Evolutionary conservation across 2,888 invertebrate species (phyloP), one percentile per base, ranked within the genome.

Genomic region (Leptopilina drosophilae): DNA sequence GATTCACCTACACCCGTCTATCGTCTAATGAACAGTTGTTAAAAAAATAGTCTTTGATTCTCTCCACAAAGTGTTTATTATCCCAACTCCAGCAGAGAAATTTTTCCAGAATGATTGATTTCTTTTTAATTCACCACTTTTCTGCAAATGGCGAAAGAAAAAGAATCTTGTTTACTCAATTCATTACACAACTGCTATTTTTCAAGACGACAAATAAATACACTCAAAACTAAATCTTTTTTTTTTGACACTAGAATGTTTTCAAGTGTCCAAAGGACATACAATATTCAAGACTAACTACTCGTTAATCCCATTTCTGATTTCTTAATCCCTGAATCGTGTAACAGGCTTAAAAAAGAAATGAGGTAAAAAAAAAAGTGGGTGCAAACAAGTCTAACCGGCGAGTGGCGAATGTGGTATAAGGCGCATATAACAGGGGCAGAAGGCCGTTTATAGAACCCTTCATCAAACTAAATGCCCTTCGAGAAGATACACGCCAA

Each of bases 381-480:
- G 53, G 64, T 76, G 46, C 64, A 64, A 56, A 53, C 56, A 73
- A 73, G 56, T 56, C 33, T 56, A 56, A 73, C 73, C 40, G 56
- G 73, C 73, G 56, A 69, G 69, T 69, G 69, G n/a, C 8, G 69
- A 56, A 56, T n/a, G 33, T n/a, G 33, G 26, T 53, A 69, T 42
- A 56, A 64, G 56, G 73, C 56, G 20, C 20, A 20, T 20, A 20
- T 20, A 73, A 73, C 73, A 53, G 73, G 73, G 73, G 73, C 73
- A 82, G 82, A 81, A 82, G 79, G 81, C 83, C 83, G 88, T 88
- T 91, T 91, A 89, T 91, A 91, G 91, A 90, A 91, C 91, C 90
- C 87, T 88, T 91, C 89, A 91, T 91, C 89, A 91, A 86, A 85
- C 88, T 90, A 90, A 91, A 90, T 85, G 89, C 87, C 87, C 86